Evolutionary conservation across 2,888 invertebrate species (phyloP), one percentile per base, ranked within the genome.

Genomic region (Agrochola circellaris): DNA sequence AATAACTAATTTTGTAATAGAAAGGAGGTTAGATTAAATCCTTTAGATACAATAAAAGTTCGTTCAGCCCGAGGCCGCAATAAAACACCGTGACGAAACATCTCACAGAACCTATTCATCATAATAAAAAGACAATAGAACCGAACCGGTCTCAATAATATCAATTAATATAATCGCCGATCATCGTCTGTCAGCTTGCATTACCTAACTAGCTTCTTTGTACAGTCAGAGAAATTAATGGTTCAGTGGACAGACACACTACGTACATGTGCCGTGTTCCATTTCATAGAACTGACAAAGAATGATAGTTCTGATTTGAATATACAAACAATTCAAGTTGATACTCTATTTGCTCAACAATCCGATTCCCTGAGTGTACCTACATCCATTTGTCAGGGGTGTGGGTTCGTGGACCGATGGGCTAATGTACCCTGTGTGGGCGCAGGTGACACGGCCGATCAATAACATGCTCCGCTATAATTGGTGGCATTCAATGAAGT

Each of bases 361-460:
- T 45, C 7, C 1, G 4, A 51, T 58, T 54, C 23, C 17, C 73
- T 58, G 81, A 71, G 7, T 74, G 42, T 17, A n/a, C n/a, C n/a
- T n/a, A 30, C 45, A 17, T 42, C 34, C 73, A 83, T 80, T 75
- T 65, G 75, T 81, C 58, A 80, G 71, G 69, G 91, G 91, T 85
- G 92, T 89, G 81, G 89, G 93, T 91, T 93, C 92, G 90, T 86
- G 82, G 91, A 90, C 91, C 92, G 89, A 82, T 76, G 79, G 88
- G 88, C 87, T 88, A 85, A 85, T 73, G 85, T 85, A 64, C 84
- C 78, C 84, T 80, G 76, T 74, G 93, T 93, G 92, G 93, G 92
- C 87, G 91, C 75, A 84, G 88, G 79, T 87, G 90, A 91, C 92
- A 89, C 88, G 90, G 90, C 86, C 90, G 91, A 93, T 94, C 93